Conservation (phyloP, 1,140 invertebrate genomes). For the Arctopsyche grandis region DNA sequence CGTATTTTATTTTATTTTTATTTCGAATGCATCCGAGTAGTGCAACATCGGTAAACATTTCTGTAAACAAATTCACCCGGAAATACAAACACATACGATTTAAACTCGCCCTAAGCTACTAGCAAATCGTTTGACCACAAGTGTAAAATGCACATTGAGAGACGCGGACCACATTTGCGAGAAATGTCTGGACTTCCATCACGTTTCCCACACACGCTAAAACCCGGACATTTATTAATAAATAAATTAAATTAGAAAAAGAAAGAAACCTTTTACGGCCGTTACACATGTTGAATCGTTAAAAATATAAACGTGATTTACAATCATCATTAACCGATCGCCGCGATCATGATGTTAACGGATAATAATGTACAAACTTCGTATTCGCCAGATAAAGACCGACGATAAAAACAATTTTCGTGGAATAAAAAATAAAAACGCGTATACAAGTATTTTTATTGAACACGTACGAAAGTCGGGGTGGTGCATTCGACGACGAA, state of each 20-base stretch:
- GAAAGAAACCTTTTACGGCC: not conserved
- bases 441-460: not conserved
- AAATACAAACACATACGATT: not conserved
- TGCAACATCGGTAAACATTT: constrained; percentile 11
- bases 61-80: not conserved
- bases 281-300: constrained; percentile 3
- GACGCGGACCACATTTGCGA: too few relatives aligned
- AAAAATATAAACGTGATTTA: constrained; percentile 27
- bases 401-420: not conserved
- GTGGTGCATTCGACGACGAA: not conserved
- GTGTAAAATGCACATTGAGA: too few relatives aligned
- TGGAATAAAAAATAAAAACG: not conserved
- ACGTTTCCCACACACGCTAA: too few relatives aligned
- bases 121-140: too few relatives aligned
- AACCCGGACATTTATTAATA: too few relatives aligned
- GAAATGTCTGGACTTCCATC: not conserved
- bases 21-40: not conserved
- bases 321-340: constrained; percentile 32
- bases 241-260: not conserved
- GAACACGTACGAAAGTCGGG: not conserved
- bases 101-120: too few relatives aligned
- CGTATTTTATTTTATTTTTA: constrained; percentile 20
- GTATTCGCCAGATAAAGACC: constrained; percentile 1
- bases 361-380: not conserved
- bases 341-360: constrained; percentile 15